A percentile compares a stretch with the other conserved stretches of the same genome.
Conservation (phyloP, 2,888 invertebrate species). For the Didymodactylos carnosus region DNA sequence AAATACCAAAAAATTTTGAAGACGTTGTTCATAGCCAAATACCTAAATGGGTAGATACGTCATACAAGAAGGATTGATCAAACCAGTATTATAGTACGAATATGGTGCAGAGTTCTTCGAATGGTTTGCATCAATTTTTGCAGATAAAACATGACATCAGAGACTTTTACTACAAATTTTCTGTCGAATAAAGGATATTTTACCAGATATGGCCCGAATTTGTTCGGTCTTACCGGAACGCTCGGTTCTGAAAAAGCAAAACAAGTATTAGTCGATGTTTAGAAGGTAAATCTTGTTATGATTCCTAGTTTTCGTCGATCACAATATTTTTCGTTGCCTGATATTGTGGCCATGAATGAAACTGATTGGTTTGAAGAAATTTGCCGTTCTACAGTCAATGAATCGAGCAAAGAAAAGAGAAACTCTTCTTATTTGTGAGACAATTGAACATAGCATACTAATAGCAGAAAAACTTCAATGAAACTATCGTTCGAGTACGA, state of each 20-base stretch:
- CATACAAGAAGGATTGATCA: slow-evolving; percentile 15
- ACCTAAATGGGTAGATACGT: slow-evolving; percentile 16
- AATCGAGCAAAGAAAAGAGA: slow-evolving; percentile 14
- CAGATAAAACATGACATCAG: slow-evolving; percentile 17
- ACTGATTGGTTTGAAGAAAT: slow-evolving; percentile 8
- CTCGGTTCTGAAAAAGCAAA: slow-evolving; percentile 20
- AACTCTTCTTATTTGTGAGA: slow-evolving; percentile 13
- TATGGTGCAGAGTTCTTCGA: slow-evolving; percentile 16
- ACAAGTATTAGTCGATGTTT: slow-evolving; percentile 18
- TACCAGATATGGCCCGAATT: not conserved
- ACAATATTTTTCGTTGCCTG: slow-evolving; percentile 12
- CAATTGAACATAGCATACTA: slow-evolving; percentile 8
- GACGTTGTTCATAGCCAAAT: slow-evolving; percentile 8
- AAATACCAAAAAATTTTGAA: not conserved
- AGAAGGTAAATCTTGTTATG: slow-evolving; percentile 11
- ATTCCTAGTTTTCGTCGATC: slow-evolving; percentile 14
- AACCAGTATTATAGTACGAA: slow-evolving; percentile 17
- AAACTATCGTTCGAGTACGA: not conserved
- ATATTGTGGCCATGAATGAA: not conserved
- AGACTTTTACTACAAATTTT: slow-evolving; percentile 16
- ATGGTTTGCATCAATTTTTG: slow-evolving; percentile 18
- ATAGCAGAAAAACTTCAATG: not conserved
- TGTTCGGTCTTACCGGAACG: slow-evolving; percentile 23
- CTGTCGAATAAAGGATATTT: slow-evolving; percentile 16
- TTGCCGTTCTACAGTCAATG: slow-evolving; percentile 15